Conservation (phyloP, 2,797 vertebrate genomes). For the Gouania willdenowi region DNA sequence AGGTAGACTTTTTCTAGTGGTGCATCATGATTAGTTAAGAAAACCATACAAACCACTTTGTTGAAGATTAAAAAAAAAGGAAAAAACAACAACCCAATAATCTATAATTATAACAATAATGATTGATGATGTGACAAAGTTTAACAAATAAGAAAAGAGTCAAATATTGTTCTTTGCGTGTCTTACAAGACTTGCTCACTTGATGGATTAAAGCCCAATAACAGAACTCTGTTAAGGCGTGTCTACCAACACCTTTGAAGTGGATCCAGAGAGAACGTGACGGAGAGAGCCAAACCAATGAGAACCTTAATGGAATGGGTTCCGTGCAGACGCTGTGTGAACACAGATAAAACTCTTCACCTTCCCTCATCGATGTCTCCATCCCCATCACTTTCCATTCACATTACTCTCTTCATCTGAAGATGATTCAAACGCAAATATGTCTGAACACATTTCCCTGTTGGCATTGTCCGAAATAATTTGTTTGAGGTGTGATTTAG, state of each 20-base stretch:
- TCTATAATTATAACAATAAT: too few relatives aligned
- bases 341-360: constrained; percentile 40
- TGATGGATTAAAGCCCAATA: constrained; percentile 21
- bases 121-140: background rate
- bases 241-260: constrained; percentile 61
- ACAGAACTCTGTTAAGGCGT: constrained; percentile 30
- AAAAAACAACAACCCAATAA: too few relatives aligned
- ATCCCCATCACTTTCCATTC: constrained; percentile 47
- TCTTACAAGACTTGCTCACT: constrained; percentile 18
- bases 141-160: constrained; percentile 6
- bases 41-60: too few relatives aligned
- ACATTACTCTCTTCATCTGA: constrained; percentile 54
- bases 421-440: constrained; percentile 60
- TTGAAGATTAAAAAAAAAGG: too few relatives aligned
- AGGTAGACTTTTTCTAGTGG: too few relatives aligned
- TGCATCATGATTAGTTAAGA: too few relatives aligned
- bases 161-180: constrained; percentile 1
- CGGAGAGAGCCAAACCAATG: constrained; percentile 41
- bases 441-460: constrained; percentile 38
- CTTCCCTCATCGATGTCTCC: constrained; percentile 23
- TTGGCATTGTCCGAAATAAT: constrained; percentile 30
- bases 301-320: constrained; percentile 59
- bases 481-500: constrained; percentile 16
- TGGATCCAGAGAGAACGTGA: constrained; percentile 31
- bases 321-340: constrained; percentile 36